Base-by-base conservation (phyloP, 2,888 invertebrate species). In the Oscheius myriophilus region DNA sequence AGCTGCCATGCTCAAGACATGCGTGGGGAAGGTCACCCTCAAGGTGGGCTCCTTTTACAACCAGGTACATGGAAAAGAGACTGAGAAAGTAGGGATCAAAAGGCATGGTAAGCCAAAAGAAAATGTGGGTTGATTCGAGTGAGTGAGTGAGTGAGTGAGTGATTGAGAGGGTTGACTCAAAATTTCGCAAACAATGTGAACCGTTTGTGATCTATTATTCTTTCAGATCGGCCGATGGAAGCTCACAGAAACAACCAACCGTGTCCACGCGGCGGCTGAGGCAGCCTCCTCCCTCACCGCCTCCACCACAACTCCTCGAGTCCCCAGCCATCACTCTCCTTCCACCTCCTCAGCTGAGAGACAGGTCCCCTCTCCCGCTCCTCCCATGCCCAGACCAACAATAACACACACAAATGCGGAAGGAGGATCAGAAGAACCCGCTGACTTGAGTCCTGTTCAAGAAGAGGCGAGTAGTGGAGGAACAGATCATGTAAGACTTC, bases 1-100 rank as follows among this genome's bases (percentile, higher is more conserved):
- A 12, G 94, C 93, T 55, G 92, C 94, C 18, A 91, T 95, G 64
- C 91, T 97, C 79, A 96, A 96, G 77, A 86, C 85, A 12, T 79
- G 81, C 55, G 78, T 76, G n/a, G 86, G 86, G 9, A 80, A 80
- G 65, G 84, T 87, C n/a, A 71, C 72, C 41, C 70, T 86, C 61
- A 80, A 80, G 72, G 77, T 79, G 11, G 79, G 83, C 26, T 67
- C 14, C 21, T 55, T 55, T 23, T 18, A 46, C 46, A 2, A 21
- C 46, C 18, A 18, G 21, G 18, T 46, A 46, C 46, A 46, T 46
- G n/a, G n/a, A 46, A 46, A 18, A 33, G 33, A 33, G 9, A 33
- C 33, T 33, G 33, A n/a, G n/a, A n/a, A n/a, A n/a, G n/a, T 14
- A 43, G 45, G 12, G 45, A 43, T 43, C n/a, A 43, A n/a, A n/a